Evolutionary conservation across 2,797 vertebrate genomes (phyloP).

Genomic region (Mormyrus hasselquistii): DNA sequence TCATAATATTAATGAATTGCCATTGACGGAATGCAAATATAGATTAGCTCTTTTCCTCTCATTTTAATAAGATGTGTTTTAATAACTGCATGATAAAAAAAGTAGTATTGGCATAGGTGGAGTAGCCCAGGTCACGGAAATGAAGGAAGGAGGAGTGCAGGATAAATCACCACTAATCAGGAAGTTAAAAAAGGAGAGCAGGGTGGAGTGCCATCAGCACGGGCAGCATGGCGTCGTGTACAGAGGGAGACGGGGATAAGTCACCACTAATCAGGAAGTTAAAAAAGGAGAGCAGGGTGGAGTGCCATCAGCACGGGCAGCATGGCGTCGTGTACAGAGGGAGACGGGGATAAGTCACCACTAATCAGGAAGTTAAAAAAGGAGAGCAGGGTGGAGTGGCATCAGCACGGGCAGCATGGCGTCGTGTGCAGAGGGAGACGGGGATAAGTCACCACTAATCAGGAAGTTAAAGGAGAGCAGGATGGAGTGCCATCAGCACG

Average conservation of each 20-base stretch:
- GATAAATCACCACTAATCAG: not conserved
- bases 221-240: no score
- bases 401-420: no score
- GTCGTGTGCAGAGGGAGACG: not conserved
- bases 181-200: no score
- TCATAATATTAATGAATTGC: conserved; percentile 99
- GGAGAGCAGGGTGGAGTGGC: no score
- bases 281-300: no score
- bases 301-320: no score
- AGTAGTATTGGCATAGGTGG: conserved; percentile 55
- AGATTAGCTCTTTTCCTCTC: conserved; percentile 97
- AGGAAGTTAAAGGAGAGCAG: conserved; percentile 41
- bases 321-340: no score
- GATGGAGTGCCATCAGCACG: not conserved
- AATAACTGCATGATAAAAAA: conserved; percentile 74
- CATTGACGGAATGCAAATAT: conserved; percentile 99
- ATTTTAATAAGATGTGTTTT: conserved; percentile 99
- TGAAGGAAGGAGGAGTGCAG: not conserved
- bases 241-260: no score
- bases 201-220: no score
- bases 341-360: no score
- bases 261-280: no score
- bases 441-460: conserved; percentile 53
- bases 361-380: no score
- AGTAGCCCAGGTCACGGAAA: conserved; percentile 27